Evolutionary conservation across 1,140 invertebrate genomes (phyloP), one percentile per base, ranked within the genome.

Genomic region (Colletes latitarsis): DNA sequence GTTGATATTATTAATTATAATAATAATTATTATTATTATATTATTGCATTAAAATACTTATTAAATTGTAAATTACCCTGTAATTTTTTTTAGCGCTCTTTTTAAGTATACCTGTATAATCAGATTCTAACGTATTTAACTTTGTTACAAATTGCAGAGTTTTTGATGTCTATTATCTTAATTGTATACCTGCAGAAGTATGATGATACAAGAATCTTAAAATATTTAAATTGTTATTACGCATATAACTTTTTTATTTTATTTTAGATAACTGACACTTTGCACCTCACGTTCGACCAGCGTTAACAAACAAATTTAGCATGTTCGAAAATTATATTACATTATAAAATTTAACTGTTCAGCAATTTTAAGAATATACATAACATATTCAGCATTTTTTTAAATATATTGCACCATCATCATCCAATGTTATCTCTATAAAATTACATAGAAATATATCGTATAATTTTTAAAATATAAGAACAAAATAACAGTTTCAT

Each of bases 1-100:
- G 77, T 82, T 88, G 81, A 79, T 86, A 87, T 85, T 83, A 84
- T 82, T 79, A 77, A 46, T 77, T 82, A 82, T 81, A 81, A 82
- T 81, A 81, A 82, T 82, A 62, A 77, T 72, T 72, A 77, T 67
- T 80, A 73, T 82, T 74, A 82, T 79, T 64, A 72, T 84, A 69
- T 64, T 74, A 76, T 77, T 77, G 53, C 57, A 85, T 85, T 83
- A 87, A 87, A 87, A 72, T 69, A 85, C 66, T 81, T 80, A 74
- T 82, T 83, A 75, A 82, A 85, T 86, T 85, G 72, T 85, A 82
- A 62, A 75, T 82, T 70, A 62, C 49, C 39, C 66, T 67, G 71
- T 66, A 81, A 30, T 30, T 67, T 77, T 67, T 72, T 79, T 72
- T 81, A 68, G 21, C 68, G 58, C 58, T 19, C 55, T 14, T 67